Base-by-base conservation (phyloP, 2,797 vertebrate species). In the Coreius guichenoti region DNA sequence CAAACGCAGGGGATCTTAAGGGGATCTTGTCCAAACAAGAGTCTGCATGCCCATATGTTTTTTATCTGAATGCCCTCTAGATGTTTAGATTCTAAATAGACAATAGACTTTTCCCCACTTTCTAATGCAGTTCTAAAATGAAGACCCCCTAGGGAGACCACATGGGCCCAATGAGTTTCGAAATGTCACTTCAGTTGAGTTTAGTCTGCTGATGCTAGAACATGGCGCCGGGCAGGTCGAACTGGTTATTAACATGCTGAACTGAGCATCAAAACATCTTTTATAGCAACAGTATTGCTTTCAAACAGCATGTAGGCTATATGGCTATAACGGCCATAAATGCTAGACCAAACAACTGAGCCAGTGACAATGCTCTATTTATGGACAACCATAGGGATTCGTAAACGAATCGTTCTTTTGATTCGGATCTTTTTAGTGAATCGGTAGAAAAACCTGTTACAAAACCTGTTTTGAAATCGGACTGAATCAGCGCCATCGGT, bases 1-100 rank as follows among this genome's bases (percentile, higher is more conserved):
- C 21, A 70, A 49, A 14, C 14, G 68, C 82, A 54, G 78, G 72
- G 84, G 84, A 88, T 82, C 74, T 87, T 73, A 89, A 88, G 82
- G 26, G 43, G 63, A 81, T 69, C 86, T 87, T 90, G 82, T 88
- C 87, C 89, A 90, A 90, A 90, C 89, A 90, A 87, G 87, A 90
- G 82, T 88, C 86, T 90, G 87, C 89, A 89, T 89, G 87, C 84
- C 87, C 89, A 90, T 90, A 86, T 90, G 89, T 90, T 91, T 90
- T 88, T 86, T 90, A 85, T 91, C 90, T 86, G 86, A 86, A 87
- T 89, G 87, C 84, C 88, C 82, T 90, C 77, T 87, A 86, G 84
- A 87, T 90, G 88, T 87, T 90, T 88, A 79, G 72, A 89, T 84
- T 86, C 72, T 83, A 88, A 89, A 89, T 68, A 89, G 82, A 87